A percentile compares a stretch with the other conserved stretches of the same genome.
phyloP scores from a whole-genome alignment of 2,888 invertebrate genomes.

The Parnassius smintheus region DNA sequence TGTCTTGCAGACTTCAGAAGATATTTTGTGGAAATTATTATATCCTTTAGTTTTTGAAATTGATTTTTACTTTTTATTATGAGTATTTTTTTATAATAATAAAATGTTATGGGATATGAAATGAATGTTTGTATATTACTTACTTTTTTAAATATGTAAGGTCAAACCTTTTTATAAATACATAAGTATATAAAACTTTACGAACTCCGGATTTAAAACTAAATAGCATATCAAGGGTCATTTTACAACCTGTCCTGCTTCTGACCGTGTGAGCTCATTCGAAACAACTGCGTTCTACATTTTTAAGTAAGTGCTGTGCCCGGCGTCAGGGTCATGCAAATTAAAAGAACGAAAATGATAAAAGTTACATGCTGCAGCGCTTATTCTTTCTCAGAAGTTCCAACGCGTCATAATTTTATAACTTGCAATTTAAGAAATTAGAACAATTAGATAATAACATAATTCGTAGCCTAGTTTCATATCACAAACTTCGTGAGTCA shows the following conservation, averaged over 20 bases:
- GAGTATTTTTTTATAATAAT: too few relatives aligned
- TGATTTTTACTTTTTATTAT: too few relatives aligned
- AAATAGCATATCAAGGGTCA: slow-evolving; percentile 13
- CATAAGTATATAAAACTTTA: not conserved
- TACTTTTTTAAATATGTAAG: too few relatives aligned
- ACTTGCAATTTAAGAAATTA: slow-evolving; percentile 42
- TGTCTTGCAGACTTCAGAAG: too few relatives aligned
- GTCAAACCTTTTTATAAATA: not conserved
- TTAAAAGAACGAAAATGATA: slow-evolving; percentile 24
- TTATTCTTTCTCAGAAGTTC: slow-evolving; percentile 37
- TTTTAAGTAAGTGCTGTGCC: slow-evolving; percentile 11
- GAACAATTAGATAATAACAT: slow-evolving; percentile 60
- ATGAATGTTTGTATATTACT: too few relatives aligned
- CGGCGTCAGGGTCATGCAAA: slow-evolving; percentile 20
- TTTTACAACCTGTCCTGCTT: slow-evolving; percentile 14
- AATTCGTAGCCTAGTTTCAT: slow-evolving; percentile 52
- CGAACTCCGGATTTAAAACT: slow-evolving; percentile 4
- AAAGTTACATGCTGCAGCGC: slow-evolving; percentile 4
- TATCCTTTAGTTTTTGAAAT: too few relatives aligned
- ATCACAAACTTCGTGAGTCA: slow-evolving; percentile 59
- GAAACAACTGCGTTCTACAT: slow-evolving; percentile 14
- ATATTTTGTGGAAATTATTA: too few relatives aligned
- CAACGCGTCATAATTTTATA: slow-evolving; percentile 46
- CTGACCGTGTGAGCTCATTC: slow-evolving; percentile 12
- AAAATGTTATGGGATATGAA: too few relatives aligned